phyloP scores from a whole-genome alignment of 2,888 invertebrate species.

The Spodoptera littoralis region DNA sequence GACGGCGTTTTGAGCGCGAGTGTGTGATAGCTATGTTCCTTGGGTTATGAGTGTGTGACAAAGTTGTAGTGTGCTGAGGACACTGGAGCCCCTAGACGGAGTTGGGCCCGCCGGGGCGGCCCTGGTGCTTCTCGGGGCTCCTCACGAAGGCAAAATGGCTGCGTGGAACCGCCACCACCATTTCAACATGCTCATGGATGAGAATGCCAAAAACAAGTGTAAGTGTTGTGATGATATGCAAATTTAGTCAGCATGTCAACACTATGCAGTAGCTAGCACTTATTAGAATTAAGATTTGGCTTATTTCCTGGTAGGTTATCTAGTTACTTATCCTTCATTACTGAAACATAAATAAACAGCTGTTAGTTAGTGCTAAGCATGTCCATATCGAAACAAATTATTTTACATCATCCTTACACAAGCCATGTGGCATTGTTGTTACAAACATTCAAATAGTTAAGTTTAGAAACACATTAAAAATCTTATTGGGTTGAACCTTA shows the following conservation, averaged over 20 bases:
- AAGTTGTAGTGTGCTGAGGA: constrained; percentile 87
- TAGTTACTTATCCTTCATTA: constrained; percentile 17
- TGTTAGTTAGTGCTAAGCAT: not conserved
- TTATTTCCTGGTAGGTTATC: constrained; percentile 13
- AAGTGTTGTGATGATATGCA: constrained; percentile 71
- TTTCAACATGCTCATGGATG: constrained; percentile 91
- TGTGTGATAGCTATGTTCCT: constrained; percentile 84
- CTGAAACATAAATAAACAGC: constrained; percentile 7
- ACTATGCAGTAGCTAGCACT: constrained; percentile 9
- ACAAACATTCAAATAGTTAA: too few species aligned
- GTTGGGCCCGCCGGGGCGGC: constrained; percentile 90
- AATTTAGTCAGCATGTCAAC: not conserved
- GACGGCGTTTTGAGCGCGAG: constrained; percentile 81
- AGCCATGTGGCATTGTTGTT: too few species aligned
- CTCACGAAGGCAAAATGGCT: constrained; percentile 91
- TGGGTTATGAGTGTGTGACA: constrained; percentile 88
- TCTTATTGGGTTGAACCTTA: too few species aligned
- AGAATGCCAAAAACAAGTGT: constrained; percentile 92
- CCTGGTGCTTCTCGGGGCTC: constrained; percentile 89
- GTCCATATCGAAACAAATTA: constrained; percentile 8
- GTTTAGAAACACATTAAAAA: too few species aligned
- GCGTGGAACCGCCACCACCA: constrained; percentile 93
- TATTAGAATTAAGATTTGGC: not conserved
- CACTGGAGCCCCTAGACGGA: constrained; percentile 91
- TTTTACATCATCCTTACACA: too few species aligned